phyloP scores from a whole-genome alignment of 2,113 vertebrate species.

The Chlamydotis undulata region DNA sequence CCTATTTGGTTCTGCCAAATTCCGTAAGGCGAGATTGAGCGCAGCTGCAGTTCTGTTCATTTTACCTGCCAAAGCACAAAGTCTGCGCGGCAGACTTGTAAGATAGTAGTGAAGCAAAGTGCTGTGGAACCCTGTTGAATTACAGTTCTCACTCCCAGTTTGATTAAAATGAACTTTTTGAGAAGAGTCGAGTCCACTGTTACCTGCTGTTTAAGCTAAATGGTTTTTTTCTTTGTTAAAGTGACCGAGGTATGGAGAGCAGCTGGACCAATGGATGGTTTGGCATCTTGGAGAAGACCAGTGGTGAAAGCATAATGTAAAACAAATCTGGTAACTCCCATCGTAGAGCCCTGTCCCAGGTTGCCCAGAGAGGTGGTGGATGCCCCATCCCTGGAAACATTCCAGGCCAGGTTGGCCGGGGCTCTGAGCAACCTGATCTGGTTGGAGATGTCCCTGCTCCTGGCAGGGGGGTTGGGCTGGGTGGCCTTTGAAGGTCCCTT shows the following conservation, averaged over 20 bases:
- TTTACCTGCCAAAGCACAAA: conserved; percentile 5
- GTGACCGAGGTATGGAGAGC: background rate
- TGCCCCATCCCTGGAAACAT: no score
- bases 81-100: background rate
- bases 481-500: no score
- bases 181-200: background rate
- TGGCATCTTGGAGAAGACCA: background rate
- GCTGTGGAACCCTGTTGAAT: background rate
- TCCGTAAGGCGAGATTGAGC: background rate
- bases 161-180: background rate
- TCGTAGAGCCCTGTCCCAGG: no score
- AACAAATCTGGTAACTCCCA: background rate
- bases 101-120: background rate
- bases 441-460: no score
- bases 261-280: background rate
- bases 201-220: background rate
- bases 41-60: background rate
- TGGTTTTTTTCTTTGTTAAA: background rate
- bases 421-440: no score
- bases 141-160: background rate
- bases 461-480: no score
- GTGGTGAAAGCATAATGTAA: background rate
- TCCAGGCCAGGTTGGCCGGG: no score
- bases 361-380: no score
- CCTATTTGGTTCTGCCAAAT: background rate